Base-by-base conservation (phyloP, 2,113 vertebrate species). In the Serilophus lunatus region DNA sequence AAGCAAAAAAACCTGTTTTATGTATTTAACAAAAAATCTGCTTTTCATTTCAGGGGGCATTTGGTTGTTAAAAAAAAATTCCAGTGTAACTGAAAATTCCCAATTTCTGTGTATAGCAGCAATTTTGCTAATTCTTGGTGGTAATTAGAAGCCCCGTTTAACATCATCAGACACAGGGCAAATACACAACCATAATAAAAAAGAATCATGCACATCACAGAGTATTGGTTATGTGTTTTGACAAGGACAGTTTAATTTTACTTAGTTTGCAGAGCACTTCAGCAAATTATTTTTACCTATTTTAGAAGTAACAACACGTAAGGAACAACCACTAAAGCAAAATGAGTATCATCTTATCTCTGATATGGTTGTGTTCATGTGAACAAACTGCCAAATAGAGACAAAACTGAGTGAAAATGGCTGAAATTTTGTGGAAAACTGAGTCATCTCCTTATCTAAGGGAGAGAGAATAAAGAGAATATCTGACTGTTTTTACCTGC, bases 101-200 rank as follows among this genome's bases (percentile, higher is more conserved):
- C 36, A 59, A 65, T 53, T 60, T 88, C 50, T 69, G 15, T 18
- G 7, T 54, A 59, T 9, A 70, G 47, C 36, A 90, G 69, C 74
- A 77, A 56, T 66, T 91, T 77, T 26, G 28, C n/a, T 75, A 86
- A 82, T 80, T 91, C 54, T 93, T 10, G 0, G 47, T 40, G 25
- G 59, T 59, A 85, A 92, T 71, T 28, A 91, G 76, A 92, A 94
- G 56, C 22, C 29, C 57, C 70, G 69, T 71, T 90, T 88, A 89
- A 92, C 53, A 93, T 88, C 77, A 90, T 19, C n/a, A 91, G 71
- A 82, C 61, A 94, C 3, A 15, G 56, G 90, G 57, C 82, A 95
- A 94, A 36, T 23, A 77, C 8, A 90, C 12, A 51, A 92, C 66
- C 31, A 44, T 12, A 35, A 74, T 47, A 92, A 79, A 85, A 86